Conservation (phyloP, 2,888 invertebrate species). For the Uloborus plumipes region DNA sequence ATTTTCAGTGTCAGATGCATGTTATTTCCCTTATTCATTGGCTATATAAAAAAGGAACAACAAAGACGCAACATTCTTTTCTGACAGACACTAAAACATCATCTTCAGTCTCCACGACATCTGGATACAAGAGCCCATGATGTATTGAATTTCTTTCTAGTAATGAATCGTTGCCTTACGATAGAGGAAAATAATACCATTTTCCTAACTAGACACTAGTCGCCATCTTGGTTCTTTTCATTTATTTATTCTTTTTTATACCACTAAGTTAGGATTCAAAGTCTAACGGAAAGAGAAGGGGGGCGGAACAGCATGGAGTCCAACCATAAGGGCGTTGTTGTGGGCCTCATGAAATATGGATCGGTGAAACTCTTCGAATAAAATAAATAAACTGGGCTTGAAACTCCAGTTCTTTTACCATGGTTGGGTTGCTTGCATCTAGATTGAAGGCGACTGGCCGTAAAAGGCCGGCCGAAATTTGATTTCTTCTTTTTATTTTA, state of each 20-base stretch:
- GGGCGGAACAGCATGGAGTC: constrained; percentile 23
- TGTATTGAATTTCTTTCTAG: too few relatives aligned
- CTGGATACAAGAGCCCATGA: too few relatives aligned
- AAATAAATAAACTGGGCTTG: constrained; percentile 40
- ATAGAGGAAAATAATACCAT: too few relatives aligned
- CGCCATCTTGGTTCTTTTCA: neutral
- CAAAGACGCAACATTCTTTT: too few relatives aligned
- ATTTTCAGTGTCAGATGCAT: too few relatives aligned
- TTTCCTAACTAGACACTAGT: neutral
- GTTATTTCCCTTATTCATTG: too few relatives aligned
- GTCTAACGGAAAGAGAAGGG: constrained; percentile 3
- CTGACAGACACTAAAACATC: too few relatives aligned
- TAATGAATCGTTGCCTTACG: too few relatives aligned
- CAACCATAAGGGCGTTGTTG: constrained; percentile 28
- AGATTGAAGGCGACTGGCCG: constrained; percentile 43
- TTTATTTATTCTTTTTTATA: too few relatives aligned
- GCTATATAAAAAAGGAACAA: too few relatives aligned
- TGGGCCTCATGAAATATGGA: constrained; percentile 60
- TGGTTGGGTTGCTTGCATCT: constrained; percentile 19
- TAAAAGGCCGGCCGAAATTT: constrained; percentile 7
- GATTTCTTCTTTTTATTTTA: neutral
- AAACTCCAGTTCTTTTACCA: constrained; percentile 37
- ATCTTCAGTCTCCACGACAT: too few relatives aligned
- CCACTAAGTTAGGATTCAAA: constrained; percentile 28
- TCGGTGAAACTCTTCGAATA: constrained; percentile 46